phyloP scores from a whole-genome alignment of 1,140 invertebrate genomes.

The Brachionus sp. region DNA sequence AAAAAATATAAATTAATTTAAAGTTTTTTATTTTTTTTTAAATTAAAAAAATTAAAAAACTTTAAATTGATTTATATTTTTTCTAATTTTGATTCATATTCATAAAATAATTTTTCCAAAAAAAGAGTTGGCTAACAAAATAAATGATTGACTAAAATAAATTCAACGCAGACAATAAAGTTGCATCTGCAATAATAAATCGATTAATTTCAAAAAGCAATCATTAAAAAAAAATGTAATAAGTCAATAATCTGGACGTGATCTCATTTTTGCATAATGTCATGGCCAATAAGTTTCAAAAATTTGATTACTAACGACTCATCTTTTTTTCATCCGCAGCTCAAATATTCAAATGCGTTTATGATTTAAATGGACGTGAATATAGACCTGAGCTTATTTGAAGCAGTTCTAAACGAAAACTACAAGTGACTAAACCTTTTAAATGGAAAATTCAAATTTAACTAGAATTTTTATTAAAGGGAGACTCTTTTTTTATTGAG shows the following conservation, averaged over 20 bases:
- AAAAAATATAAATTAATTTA: too few relatives aligned
- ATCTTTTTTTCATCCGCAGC: background rate
- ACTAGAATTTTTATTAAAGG: background rate
- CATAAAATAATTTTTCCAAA: too few relatives aligned
- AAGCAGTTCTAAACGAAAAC: slow-evolving; percentile 40
- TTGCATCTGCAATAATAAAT: too few relatives aligned
- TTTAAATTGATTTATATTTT: too few relatives aligned
- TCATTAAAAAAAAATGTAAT: background rate
- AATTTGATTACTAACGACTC: background rate
- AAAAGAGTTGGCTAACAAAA: too few relatives aligned
- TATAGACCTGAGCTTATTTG: slow-evolving; percentile 28
- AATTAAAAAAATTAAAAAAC: background rate
- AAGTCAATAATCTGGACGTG: background rate
- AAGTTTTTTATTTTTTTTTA: too few relatives aligned
- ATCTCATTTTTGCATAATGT: background rate
- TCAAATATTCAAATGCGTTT: background rate
- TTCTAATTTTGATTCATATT: too few relatives aligned
- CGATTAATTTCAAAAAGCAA: background rate
- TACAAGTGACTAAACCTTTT: background rate
- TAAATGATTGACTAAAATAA: too few relatives aligned
- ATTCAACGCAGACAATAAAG: too few relatives aligned
- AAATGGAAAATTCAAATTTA: background rate
- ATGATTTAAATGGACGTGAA: slow-evolving; percentile 4
- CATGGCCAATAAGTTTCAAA: background rate
- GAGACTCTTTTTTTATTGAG: slow-evolving; percentile 36